A percentile compares a stretch with the other conserved stretches of the same genome.
Conservation (phyloP, 2,797 vertebrate genomes). For the Netta rufina region DNA sequence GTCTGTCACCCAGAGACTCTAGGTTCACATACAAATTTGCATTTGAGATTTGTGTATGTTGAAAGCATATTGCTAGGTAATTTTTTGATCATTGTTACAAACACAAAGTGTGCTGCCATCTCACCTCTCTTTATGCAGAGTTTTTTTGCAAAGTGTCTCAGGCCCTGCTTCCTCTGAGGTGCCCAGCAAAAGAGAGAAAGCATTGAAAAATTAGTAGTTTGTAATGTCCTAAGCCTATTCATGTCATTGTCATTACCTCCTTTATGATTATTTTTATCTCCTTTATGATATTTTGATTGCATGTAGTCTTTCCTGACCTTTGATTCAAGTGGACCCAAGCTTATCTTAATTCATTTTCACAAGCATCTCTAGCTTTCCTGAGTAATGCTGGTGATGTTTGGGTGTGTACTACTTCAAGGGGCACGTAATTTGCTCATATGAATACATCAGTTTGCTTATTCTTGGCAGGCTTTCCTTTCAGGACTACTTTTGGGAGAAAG, state of each 20-base stretch:
- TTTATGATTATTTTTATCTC: background rate
- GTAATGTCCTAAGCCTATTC: background rate
- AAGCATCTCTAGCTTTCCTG: background rate
- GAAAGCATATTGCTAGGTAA: background rate
- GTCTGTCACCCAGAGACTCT: background rate
- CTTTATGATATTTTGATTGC: background rate
- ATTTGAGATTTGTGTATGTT: background rate
- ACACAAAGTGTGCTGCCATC: accelerated
- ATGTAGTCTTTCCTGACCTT: background rate
- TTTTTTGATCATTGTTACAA: background rate
- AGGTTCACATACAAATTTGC: background rate
- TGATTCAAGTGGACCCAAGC: background rate
- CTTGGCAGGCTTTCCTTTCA: background rate
- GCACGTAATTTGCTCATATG: background rate
- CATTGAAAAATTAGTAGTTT: background rate
- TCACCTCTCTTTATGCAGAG: background rate
- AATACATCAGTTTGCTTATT: background rate
- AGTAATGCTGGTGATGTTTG: background rate
- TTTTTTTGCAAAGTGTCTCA: accelerated
- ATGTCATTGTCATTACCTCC: background rate
- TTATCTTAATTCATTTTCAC: background rate
- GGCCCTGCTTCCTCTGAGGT: background rate
- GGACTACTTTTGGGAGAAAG: background rate
- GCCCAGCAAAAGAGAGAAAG: background rate
- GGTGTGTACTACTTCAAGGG: accelerated